Conservation (phyloP, 1,140 invertebrate genomes). For the Sarcophaga peregrina region DNA sequence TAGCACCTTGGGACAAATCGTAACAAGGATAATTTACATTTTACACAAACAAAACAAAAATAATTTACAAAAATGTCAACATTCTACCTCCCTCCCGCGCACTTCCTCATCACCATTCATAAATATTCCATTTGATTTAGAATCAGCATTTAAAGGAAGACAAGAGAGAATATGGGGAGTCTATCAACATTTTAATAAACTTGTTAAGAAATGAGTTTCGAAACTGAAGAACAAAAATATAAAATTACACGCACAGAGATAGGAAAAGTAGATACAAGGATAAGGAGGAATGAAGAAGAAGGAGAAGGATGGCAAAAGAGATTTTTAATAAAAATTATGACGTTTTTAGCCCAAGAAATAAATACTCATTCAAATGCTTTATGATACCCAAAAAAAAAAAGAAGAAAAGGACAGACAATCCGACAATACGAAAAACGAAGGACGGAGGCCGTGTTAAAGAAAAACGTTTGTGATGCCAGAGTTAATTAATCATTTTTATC, state of each 20-base stretch:
- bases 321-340: slow-evolving; percentile 6
- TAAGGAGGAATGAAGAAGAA: too few relatives aligned
- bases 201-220: too few relatives aligned
- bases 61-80: slow-evolving; percentile 12
- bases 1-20: slow-evolving; percentile 28
- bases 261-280: too few relatives aligned
- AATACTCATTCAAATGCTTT: neutral
- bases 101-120: neutral
- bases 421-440: too few relatives aligned
- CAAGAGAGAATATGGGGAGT: too few relatives aligned
- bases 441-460: too few relatives aligned
- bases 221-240: neutral
- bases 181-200: too few relatives aligned
- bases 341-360: neutral
- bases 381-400: too few relatives aligned
- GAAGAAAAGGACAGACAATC: too few relatives aligned
- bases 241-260: neutral
- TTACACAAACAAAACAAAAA: slow-evolving; percentile 1
- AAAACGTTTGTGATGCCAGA: slow-evolving; percentile 16
- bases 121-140: too few relatives aligned
- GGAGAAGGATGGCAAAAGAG: too few relatives aligned
- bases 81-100: neutral
- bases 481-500: slow-evolving; percentile 42
- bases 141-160: too few relatives aligned
- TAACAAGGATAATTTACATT: slow-evolving; percentile 32